Conservation (phyloP, 2,113 vertebrate species). For the Lamprologus speciosus region DNA sequence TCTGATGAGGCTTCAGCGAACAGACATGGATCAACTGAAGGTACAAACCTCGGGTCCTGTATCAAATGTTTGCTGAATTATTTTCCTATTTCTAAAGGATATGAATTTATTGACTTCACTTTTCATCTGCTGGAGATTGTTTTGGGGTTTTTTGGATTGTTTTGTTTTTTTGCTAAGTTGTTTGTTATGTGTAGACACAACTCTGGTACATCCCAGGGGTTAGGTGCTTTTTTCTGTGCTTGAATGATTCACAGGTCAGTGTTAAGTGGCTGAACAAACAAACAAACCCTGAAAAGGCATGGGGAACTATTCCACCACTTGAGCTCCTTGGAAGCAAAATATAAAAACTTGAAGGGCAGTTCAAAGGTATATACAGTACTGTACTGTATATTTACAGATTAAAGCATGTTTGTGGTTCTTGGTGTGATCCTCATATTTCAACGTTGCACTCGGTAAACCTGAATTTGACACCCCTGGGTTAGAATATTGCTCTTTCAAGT, state of each 20-base stretch:
- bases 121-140: neutral
- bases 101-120: neutral
- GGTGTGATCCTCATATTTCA: neutral
- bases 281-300: neutral
- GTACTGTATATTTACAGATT: neutral
- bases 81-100: neutral
- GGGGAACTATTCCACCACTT: neutral
- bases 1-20: neutral
- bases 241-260: neutral
- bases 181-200: neutral
- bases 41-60: neutral
- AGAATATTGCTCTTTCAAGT: neutral
- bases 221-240: neutral
- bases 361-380: neutral
- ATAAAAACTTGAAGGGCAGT: neutral
- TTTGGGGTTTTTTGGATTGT: accelerated
- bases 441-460: accelerated
- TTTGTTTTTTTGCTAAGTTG: accelerated
- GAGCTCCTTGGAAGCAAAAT: neutral
- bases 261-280: neutral
- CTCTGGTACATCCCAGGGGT: neutral
- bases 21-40: neutral
- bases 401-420: neutral
- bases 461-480: neutral
- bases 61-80: neutral